A percentile compares a stretch with the other conserved stretches of the same genome.
Conservation (phyloP, 2,888 invertebrate species). For the Himalopsyche japonica region DNA sequence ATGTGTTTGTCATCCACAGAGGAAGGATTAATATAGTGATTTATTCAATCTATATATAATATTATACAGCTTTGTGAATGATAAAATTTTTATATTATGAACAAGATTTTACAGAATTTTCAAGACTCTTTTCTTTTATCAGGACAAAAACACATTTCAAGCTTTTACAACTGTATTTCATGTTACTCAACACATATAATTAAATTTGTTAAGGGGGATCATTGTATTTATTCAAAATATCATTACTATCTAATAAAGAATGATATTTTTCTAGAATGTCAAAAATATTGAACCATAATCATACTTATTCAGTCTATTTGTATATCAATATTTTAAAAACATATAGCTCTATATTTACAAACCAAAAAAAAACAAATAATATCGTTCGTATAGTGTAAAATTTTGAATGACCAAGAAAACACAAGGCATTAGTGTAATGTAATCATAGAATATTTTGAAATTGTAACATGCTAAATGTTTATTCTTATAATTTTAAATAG, state of each 20-base stretch:
- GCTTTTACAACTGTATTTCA: neutral
- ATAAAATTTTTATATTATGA: too few relatives aligned
- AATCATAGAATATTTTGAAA: neutral
- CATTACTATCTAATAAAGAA: neutral
- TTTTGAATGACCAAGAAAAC: conserved; percentile 18
- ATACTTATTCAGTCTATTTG: neutral
- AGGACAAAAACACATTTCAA: too few relatives aligned
- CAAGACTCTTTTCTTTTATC: too few relatives aligned
- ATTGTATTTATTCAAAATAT: neutral
- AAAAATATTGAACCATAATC: neutral
- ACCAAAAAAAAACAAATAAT: neutral
- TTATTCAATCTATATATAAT: too few relatives aligned
- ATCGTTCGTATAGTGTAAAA: neutral
- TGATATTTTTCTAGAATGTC: neutral
- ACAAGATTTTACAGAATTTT: too few relatives aligned
- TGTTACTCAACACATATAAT: neutral
- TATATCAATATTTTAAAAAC: neutral
- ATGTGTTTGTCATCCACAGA: too few relatives aligned
- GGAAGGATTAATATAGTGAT: too few relatives aligned
- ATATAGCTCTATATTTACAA: neutral
- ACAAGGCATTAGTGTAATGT: conserved; percentile 20
- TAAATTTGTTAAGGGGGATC: neutral
- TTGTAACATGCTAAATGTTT: neutral
- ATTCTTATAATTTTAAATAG: neutral
- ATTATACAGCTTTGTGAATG: too few relatives aligned